Percentiles rank a stretch among this genome's conserved stretches.
Conservation (phyloP, 2,113 vertebrate species). For the Brachypteracias leptosomus region DNA sequence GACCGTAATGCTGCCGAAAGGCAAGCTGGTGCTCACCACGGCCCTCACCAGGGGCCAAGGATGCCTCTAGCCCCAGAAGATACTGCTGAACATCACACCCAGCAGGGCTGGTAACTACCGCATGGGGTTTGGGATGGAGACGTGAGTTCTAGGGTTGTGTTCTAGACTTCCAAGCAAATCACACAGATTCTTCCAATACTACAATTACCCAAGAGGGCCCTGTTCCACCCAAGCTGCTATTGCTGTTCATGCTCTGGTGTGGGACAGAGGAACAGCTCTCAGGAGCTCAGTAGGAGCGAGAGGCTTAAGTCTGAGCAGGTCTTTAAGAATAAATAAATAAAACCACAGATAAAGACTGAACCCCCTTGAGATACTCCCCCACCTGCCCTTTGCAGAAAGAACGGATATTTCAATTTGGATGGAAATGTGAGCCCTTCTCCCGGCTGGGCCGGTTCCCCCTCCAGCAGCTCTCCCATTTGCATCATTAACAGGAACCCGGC, state of each 20-base stretch:
- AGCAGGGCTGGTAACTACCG: background rate
- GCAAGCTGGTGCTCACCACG: background rate
- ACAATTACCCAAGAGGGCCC: background rate
- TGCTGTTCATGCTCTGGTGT: background rate
- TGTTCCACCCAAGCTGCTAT: too few relatives aligned
- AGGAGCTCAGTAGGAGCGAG: background rate
- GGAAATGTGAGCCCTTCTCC: background rate
- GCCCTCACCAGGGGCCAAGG: background rate
- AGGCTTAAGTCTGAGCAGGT: background rate
- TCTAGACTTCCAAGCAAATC: background rate
- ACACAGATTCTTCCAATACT: background rate
- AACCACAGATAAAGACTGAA: background rate
- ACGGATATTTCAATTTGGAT: conserved; percentile 30
- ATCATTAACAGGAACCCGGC: background rate
- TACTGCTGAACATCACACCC: background rate
- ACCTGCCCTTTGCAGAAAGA: background rate
- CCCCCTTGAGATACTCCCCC: background rate
- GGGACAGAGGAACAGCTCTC: background rate
- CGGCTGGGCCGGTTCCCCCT: background rate
- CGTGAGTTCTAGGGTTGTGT: background rate
- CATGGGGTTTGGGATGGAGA: background rate
- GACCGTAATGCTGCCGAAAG: background rate
- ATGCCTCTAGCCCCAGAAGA: background rate
- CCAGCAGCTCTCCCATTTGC: conserved; percentile 24
- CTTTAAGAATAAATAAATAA: conserved; percentile 41